phyloP scores from a whole-genome alignment of 2,888 invertebrate species.

The Hyalella azteca region DNA sequence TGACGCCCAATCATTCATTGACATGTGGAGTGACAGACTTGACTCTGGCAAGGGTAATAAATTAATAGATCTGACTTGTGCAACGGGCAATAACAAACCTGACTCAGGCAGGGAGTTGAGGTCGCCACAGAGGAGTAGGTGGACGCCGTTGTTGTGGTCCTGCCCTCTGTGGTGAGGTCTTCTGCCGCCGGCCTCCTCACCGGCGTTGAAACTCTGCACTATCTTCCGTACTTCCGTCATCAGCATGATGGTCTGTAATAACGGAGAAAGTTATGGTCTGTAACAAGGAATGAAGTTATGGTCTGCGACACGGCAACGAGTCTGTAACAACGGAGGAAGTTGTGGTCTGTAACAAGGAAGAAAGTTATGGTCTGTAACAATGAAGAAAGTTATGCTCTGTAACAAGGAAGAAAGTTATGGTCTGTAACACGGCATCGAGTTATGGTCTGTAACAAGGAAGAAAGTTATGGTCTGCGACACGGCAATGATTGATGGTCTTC shows the following conservation, averaged over 20 bases:
- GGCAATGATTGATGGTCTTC: too few species aligned
- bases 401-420: too few species aligned
- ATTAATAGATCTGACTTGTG: too few species aligned
- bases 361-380: not conserved
- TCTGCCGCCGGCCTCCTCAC: slow-evolving; percentile 42
- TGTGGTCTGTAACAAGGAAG: not conserved
- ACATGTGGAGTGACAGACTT: too few species aligned
- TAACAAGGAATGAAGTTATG: not conserved
- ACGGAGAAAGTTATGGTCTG: not conserved
- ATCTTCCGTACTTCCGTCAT: slow-evolving; percentile 73
- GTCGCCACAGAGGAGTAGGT: slow-evolving; percentile 94
- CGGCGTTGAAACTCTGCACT: slow-evolving; percentile 74
- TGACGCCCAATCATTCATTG: too few species aligned
- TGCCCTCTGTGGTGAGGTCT: slow-evolving; percentile 40
- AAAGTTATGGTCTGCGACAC: not conserved
- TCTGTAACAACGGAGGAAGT: too few species aligned
- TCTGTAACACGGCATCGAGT: too few species aligned
- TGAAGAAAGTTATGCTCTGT: too few species aligned
- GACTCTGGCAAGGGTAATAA: too few species aligned
- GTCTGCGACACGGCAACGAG: too few species aligned
- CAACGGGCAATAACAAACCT: too few species aligned
- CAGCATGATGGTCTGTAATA: slow-evolving; percentile 53
- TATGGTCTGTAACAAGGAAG: not conserved
- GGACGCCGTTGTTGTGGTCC: slow-evolving; percentile 71
- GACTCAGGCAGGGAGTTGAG: slow-evolving; percentile 98